phyloP scores from a whole-genome alignment of 2,797 vertebrate species.

The Novumbra hubbsi region DNA sequence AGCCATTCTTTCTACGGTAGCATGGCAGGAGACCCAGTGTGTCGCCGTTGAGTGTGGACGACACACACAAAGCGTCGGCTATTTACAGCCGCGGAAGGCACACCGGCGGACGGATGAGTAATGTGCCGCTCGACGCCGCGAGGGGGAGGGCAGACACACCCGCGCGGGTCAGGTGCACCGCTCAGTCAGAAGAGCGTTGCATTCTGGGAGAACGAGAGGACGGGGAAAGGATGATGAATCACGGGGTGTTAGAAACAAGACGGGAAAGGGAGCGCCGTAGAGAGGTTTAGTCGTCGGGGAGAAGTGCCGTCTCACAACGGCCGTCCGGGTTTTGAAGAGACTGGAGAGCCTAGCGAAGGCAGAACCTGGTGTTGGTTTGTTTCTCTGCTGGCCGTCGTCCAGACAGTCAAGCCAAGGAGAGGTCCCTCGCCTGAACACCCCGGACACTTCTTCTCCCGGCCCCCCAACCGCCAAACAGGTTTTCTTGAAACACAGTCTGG shows the following conservation, averaged over 20 bases:
- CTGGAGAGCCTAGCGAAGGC: neutral
- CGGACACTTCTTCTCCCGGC: neutral
- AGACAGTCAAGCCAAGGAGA: neutral
- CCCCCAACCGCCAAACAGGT: neutral
- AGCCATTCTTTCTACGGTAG: no score
- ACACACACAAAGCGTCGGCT: slow-evolving; percentile 9
- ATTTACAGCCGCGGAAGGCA: neutral
- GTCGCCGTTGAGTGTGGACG: neutral
- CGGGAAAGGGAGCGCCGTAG: neutral
- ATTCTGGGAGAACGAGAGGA: slow-evolving; percentile 63
- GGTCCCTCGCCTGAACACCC: neutral
- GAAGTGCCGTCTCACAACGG: slow-evolving; percentile 1
- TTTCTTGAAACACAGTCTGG: neutral
- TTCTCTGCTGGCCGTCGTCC: neutral
- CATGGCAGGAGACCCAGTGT: neutral
- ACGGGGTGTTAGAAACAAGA: slow-evolving; percentile 51
- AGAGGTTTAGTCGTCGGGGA: neutral
- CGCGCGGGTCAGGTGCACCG: slow-evolving; percentile 19
- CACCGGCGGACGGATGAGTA: slow-evolving; percentile 58
- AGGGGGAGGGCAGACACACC: slow-evolving; percentile 45
- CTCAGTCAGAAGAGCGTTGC: slow-evolving; percentile 23
- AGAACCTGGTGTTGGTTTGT: neutral
- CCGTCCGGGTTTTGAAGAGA: slow-evolving; percentile 4
- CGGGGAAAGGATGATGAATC: slow-evolving; percentile 48
- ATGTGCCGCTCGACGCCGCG: slow-evolving; percentile 55